Evolutionary conservation across 2,113 vertebrate species (phyloP).

Genomic region (Tauraco erythrolophus): DNA sequence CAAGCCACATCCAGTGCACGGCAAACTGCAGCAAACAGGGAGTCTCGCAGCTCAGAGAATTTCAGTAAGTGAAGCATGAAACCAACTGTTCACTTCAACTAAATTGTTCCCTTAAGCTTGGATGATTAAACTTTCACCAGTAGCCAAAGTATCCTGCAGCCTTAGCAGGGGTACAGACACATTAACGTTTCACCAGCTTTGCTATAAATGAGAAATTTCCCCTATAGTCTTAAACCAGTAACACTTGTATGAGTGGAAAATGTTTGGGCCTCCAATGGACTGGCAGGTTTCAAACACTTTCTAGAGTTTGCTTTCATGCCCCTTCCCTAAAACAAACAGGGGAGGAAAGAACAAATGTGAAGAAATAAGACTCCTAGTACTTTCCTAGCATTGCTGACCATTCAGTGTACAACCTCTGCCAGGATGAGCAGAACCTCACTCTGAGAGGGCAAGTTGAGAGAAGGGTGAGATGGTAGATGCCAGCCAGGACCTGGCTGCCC

Average conservation of each 20-base stretch:
- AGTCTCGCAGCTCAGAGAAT: background rate
- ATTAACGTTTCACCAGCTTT: background rate
- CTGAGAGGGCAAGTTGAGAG: too few relatives aligned
- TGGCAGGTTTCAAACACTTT: background rate
- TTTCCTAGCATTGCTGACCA: background rate
- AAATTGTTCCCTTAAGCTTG: background rate
- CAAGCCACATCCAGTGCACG: background rate
- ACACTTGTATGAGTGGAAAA: background rate
- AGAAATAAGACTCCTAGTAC: background rate
- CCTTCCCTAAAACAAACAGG: background rate
- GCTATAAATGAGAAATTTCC: background rate
- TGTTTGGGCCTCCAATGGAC: background rate
- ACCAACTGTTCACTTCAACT: background rate
- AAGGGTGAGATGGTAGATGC: background rate
- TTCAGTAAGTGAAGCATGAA: background rate
- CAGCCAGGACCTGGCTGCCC: background rate
- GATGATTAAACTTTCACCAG: conserved; percentile 17
- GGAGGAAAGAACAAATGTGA: background rate
- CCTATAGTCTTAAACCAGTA: background rate
- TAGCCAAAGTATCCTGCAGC: background rate
- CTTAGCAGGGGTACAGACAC: background rate
- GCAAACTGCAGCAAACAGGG: background rate
- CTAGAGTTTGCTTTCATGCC: background rate
- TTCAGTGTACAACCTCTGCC: background rate
- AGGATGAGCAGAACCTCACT: too few relatives aligned